phyloP scores from a whole-genome alignment of 1,140 invertebrate species.

The Idris sp. region DNA sequence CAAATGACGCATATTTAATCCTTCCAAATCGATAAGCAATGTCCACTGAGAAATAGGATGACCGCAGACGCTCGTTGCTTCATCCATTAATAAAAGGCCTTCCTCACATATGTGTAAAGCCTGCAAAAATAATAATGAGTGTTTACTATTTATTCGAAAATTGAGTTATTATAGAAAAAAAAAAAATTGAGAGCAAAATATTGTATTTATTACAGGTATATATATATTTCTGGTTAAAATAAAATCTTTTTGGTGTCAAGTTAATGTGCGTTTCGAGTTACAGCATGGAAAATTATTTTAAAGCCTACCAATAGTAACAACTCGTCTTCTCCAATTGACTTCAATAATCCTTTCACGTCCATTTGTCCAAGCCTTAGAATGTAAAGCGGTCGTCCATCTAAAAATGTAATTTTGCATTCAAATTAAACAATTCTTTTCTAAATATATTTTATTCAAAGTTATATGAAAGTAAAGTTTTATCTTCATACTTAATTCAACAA shows the following conservation, averaged over 20 bases:
- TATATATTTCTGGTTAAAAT: too few relatives aligned
- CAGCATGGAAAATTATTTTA: slow-evolving; percentile 13
- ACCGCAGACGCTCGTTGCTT: slow-evolving; percentile 86
- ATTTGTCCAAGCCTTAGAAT: slow-evolving; percentile 93
- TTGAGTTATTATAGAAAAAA: too few relatives aligned
- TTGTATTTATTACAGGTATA: too few relatives aligned
- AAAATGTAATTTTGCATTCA: too few relatives aligned
- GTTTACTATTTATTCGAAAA: too few relatives aligned
- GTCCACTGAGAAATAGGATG: slow-evolving; percentile 93
- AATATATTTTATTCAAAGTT: too few relatives aligned
- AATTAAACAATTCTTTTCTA: too few relatives aligned
- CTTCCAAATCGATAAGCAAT: slow-evolving; percentile 94
- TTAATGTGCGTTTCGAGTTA: slow-evolving; percentile 4
- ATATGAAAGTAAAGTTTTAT: too few relatives aligned
- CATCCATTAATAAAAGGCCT: slow-evolving; percentile 88
- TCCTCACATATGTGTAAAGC: slow-evolving; percentile 92
- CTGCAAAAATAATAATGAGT: slow-evolving; percentile 76
- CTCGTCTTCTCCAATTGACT: slow-evolving; percentile 95
- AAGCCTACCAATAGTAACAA: slow-evolving; percentile 89
- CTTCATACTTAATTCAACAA: too few relatives aligned
- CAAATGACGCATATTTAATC: slow-evolving; percentile 95
- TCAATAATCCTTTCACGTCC: slow-evolving; percentile 96
- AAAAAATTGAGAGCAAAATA: too few relatives aligned
- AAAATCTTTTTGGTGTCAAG: not conserved
- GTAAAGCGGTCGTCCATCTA: slow-evolving; percentile 94